Conservation (phyloP, 1,140 invertebrate genomes). For the Chymomyza costata region DNA sequence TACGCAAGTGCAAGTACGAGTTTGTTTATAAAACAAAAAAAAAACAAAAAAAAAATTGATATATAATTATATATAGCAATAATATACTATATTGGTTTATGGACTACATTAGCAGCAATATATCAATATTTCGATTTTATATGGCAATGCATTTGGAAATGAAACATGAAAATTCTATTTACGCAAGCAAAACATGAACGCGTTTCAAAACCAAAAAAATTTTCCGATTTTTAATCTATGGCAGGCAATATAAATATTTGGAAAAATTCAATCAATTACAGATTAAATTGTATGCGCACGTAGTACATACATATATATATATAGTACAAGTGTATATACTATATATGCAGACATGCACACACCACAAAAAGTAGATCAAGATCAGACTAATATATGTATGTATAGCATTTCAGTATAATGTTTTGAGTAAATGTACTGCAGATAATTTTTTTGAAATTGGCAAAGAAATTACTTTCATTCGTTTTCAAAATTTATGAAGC, state of each 20-base stretch:
- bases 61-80: conserved; percentile 12
- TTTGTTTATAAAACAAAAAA: conserved; percentile 6
- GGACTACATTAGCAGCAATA: conserved; percentile 9
- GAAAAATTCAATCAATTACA: conserved; percentile 27
- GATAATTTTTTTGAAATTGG: no score
- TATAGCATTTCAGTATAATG: no score
- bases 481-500: no score
- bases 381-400: no score
- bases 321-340: no score
- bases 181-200: conserved; percentile 33
- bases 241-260: conserved; percentile 26
- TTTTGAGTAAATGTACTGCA: no score
- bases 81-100: conserved; percentile 13
- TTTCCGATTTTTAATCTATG: conserved; percentile 15
- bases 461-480: no score
- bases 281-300: conserved; percentile 30
- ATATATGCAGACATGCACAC: no score
- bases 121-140: conserved; percentile 34
- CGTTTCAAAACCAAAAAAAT: background rate
- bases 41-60: conserved; percentile 26
- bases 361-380: no score
- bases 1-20: conserved; percentile 56
- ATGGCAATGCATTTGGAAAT: conserved; percentile 39
- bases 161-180: conserved; percentile 38
- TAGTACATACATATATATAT: no score